Percentiles rank a stretch among this genome's conserved stretches.
phyloP scores from a whole-genome alignment of 2,888 invertebrate species.

The Lobophora halterata region DNA sequence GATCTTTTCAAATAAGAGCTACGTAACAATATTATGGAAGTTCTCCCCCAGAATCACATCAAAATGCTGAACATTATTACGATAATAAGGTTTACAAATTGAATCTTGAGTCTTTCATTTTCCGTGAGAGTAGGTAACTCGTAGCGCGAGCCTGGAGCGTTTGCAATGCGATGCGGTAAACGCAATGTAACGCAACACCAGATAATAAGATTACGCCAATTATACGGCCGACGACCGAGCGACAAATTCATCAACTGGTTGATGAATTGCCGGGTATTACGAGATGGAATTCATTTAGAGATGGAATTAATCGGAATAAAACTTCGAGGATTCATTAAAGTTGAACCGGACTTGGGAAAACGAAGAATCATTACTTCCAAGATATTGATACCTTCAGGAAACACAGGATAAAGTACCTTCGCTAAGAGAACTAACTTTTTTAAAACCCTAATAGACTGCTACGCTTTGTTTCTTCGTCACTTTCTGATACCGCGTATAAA shows the following conservation, averaged over 20 bases:
- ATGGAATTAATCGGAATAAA: slow-evolving; percentile 16
- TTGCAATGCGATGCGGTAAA: slow-evolving; percentile 27
- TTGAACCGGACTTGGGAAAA: no score
- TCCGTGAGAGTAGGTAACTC: slow-evolving; percentile 12
- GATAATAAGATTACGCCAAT: slow-evolving; percentile 34
- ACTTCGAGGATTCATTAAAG: no score
- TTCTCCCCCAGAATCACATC: slow-evolving; percentile 1
- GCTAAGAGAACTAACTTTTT: no score
- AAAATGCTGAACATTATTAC: slow-evolving; percentile 5
- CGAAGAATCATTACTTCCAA: no score
- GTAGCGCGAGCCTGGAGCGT: slow-evolving; percentile 9
- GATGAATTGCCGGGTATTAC: slow-evolving; percentile 11
- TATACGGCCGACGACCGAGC: slow-evolving; percentile 29
- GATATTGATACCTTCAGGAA: no score
- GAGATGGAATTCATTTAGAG: slow-evolving; percentile 15
- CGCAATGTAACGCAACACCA: slow-evolving; percentile 34
- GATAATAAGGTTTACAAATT: slow-evolving; percentile 8
- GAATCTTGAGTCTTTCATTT: slow-evolving; percentile 16
- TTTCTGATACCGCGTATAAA: no score
- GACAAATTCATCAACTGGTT: slow-evolving; percentile 21
- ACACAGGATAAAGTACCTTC: no score
- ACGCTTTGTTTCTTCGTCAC: no score
- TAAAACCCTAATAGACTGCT: no score
- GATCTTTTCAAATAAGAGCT: background rate
- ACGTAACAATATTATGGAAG: background rate